Evolutionary conservation across 2,888 invertebrate species (phyloP).

Genomic region (Eupithecia pulchellata): DNA sequence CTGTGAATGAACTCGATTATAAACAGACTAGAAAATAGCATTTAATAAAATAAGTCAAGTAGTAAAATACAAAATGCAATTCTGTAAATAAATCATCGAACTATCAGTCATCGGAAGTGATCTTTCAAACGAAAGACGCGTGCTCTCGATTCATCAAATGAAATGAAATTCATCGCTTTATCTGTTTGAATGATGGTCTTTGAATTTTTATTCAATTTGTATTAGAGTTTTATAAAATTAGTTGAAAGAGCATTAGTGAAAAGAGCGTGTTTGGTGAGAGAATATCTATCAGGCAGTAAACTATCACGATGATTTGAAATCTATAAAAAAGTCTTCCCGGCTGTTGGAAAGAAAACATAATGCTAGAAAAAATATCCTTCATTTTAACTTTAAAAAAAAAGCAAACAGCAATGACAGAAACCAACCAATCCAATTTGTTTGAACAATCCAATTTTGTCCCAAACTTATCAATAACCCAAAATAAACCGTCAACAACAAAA

Average conservation of each 20-base stretch:
- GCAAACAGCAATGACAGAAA: not conserved
- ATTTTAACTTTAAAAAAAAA: not conserved
- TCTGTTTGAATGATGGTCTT: slow-evolving; percentile 47
- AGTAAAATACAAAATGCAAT: not conserved
- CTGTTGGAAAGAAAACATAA: not conserved
- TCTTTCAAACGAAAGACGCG: slow-evolving; percentile 63
- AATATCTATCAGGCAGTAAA: not conserved
- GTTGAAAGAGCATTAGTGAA: not conserved
- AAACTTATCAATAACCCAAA: slow-evolving; percentile 24
- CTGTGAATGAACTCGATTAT: not conserved
- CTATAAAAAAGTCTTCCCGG: not conserved
- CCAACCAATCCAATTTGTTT: not conserved
- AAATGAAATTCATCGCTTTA: slow-evolving; percentile 41
- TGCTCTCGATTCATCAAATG: slow-evolving; percentile 73
- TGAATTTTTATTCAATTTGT: slow-evolving; percentile 42
- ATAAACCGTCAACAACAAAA: slow-evolving; percentile 27
- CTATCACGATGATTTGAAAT: not conserved
- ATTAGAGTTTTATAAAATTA: slow-evolving; percentile 15
- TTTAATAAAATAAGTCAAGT: not conserved
- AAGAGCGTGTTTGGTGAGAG: not conserved
- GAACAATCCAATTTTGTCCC: not conserved
- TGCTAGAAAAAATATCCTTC: not conserved
- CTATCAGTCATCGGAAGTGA: slow-evolving; percentile 58
- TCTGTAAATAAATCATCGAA: slow-evolving; percentile 16
- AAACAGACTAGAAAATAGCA: not conserved